Percentiles rank a stretch among this genome's conserved stretches.
phyloP scores from a whole-genome alignment of 2,113 vertebrate species.

The Coptodon rendalli region DNA sequence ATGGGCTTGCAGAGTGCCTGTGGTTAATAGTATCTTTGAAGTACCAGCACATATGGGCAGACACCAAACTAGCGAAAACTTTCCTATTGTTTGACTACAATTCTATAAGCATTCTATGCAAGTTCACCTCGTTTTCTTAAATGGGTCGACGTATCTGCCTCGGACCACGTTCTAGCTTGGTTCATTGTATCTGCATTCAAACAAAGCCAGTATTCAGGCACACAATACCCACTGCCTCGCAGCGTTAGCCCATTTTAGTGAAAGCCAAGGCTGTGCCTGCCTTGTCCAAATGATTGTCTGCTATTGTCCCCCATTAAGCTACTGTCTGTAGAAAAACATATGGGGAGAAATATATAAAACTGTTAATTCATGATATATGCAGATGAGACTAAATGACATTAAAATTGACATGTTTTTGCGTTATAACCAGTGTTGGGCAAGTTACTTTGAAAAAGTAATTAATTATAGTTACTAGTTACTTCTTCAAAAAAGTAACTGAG shows the following conservation, averaged over 20 bases:
- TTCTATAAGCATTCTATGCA: neutral
- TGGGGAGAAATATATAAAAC: neutral
- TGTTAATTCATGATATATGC: neutral
- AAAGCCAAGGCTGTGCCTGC: neutral
- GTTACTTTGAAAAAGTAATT: neutral
- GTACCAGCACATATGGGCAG: conserved; percentile 4
- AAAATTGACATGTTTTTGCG: neutral
- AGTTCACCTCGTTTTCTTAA: conserved; percentile 7
- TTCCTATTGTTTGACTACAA: conserved; percentile 29
- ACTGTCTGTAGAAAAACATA: neutral
- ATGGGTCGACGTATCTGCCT: conserved; percentile 39
- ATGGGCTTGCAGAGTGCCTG: neutral
- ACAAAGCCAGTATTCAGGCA: conserved; percentile 31
- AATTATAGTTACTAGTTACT: neutral
- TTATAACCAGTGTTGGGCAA: neutral
- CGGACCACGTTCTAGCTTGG: conserved; percentile 1
- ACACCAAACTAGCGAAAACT: conserved; percentile 32
- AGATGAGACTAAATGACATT: neutral
- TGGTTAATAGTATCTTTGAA: conserved; percentile 33
- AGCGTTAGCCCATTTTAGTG: neutral
- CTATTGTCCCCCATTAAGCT: neutral
- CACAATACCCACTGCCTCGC: conserved; percentile 32
- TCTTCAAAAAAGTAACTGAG: neutral
- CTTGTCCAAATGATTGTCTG: conserved; percentile 24
- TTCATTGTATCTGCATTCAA: conserved; percentile 44